Conservation (phyloP, 1,140 invertebrate genomes). For the Cheumatopsyche charites region DNA sequence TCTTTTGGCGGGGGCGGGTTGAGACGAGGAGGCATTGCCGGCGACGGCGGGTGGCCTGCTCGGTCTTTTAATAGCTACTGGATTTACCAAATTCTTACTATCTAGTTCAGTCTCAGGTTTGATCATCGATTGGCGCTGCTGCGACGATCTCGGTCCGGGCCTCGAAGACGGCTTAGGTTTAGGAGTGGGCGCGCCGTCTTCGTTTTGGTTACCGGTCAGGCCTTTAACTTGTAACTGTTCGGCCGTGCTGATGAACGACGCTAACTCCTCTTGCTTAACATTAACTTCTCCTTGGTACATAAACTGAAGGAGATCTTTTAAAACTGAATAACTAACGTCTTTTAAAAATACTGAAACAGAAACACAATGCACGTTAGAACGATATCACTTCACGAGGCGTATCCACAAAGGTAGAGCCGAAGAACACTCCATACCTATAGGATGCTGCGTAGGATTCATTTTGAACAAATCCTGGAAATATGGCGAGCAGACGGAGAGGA, state of each 20-base stretch:
- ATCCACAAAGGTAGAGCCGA: background rate
- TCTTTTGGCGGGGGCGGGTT: conserved; percentile 61
- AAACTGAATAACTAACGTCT: conserved; percentile 76
- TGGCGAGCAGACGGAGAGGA: conserved; percentile 83
- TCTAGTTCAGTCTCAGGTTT: conserved; percentile 64
- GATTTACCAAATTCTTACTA: conserved; percentile 62
- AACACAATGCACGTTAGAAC: conserved; percentile 13
- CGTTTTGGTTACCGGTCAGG: conserved; percentile 68
- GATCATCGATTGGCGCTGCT: conserved; percentile 63
- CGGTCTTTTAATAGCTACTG: conserved; percentile 64
- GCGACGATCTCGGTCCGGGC: conserved; percentile 63
- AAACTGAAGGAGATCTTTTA: conserved; percentile 81
- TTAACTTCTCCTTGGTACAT: conserved; percentile 89
- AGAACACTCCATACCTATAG: conserved; percentile 59
- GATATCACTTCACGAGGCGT: background rate
- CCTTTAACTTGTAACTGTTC: conserved; percentile 86
- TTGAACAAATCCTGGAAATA: conserved; percentile 84
- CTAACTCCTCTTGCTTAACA: conserved; percentile 81
- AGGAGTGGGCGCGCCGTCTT: conserved; percentile 62
- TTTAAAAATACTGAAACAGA: conserved; percentile 77
- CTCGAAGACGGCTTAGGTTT: conserved; percentile 60
- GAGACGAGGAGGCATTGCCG: conserved; percentile 62
- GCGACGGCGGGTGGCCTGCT: conserved; percentile 64
- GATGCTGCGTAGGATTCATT: conserved; percentile 67
- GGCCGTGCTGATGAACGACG: conserved; percentile 82